phyloP scores from a whole-genome alignment of 1,140 invertebrate genomes.

The Plutomurus gul region DNA sequence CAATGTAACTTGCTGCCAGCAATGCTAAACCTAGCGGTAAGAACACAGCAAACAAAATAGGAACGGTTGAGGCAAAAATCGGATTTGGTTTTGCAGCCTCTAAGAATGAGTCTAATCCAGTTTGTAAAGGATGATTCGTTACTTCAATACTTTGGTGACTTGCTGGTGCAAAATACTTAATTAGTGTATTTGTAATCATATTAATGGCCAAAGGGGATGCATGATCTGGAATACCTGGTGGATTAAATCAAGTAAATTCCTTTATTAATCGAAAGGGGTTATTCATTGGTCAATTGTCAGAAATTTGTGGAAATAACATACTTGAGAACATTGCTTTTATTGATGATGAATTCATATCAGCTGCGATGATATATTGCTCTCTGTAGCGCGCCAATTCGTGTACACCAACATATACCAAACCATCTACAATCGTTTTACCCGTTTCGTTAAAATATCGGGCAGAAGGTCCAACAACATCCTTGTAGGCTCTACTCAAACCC shows the following conservation, averaged over 20 bases:
- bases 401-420: conserved; percentile 19
- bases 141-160: conserved; percentile 64
- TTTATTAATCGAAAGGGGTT: too few species aligned
- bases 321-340: conserved; percentile 60
- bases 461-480: conserved; percentile 21
- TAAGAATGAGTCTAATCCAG: conserved; percentile 3
- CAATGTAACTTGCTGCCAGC: conserved; percentile 73
- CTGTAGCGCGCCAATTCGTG: conserved; percentile 42
- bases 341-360: conserved; percentile 32
- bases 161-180: conserved; percentile 57
- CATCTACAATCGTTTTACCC: conserved; percentile 3
- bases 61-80: conserved; percentile 32
- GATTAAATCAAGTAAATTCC: too few species aligned
- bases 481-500: conserved; percentile 13
- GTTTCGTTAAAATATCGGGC: not conserved
- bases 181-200: conserved; percentile 64
- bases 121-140: conserved; percentile 69
- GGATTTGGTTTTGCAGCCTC: conserved; percentile 51
- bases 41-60: conserved; percentile 50
- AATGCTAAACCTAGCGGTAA: conserved; percentile 61
- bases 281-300: too few species aligned
- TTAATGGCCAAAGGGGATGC: conserved; percentile 67
- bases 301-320: too few species aligned
- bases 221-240: conserved; percentile 70
- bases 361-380: conserved; percentile 49